These are phyloP conservation scores for Acanthacorydalis orientalis DNA, from an alignment of 2,888 invertebrate genomes.

Conservation along the genomic window DNA sequence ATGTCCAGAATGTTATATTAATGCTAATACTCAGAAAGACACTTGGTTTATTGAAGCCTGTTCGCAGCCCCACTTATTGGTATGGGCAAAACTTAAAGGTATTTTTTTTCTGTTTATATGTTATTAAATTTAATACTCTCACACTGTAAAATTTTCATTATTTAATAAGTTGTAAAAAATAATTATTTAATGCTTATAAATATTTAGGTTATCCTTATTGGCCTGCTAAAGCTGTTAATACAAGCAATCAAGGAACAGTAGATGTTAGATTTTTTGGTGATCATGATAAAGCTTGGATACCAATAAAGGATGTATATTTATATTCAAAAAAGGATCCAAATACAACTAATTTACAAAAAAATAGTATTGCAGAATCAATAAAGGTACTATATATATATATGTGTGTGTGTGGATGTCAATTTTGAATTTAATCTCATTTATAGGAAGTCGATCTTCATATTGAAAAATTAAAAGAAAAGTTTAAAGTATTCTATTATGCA, in stretches of 20 bases:
- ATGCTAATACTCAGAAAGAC: conserved; percentile 61
- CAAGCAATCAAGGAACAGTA: conserved; percentile 43
- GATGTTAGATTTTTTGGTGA: conserved; percentile 92
- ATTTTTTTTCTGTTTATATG: conserved; percentile 1
- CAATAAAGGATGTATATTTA: conserved; percentile 65
- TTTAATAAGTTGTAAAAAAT: not conserved
- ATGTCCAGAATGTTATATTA: conserved; percentile 81
- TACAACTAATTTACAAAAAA: conserved; percentile 36
- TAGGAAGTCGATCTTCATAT: conserved; percentile 65
- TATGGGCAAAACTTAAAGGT: conserved; percentile 94
- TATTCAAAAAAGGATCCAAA: conserved; percentile 63
- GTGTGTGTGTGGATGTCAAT: too few species aligned
- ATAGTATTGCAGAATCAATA: conserved; percentile 42
- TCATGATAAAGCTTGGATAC: conserved; percentile 87
- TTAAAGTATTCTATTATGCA: conserved; percentile 57
- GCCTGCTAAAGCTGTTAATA: conserved; percentile 86
- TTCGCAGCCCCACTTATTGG: conserved; percentile 71
- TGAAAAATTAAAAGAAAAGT: conserved; percentile 48
- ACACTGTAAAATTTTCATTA: too few species aligned
- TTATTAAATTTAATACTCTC: not conserved
- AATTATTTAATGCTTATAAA: not conserved
- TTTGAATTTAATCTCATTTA: conserved; percentile 13
- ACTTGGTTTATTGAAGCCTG: conserved; percentile 90
- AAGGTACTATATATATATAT: conserved; percentile 22
- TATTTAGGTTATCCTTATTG: conserved; percentile 75